Percentiles rank a stretch among this genome's conserved stretches.
phyloP scores from a whole-genome alignment of 2,888 invertebrate species.

The Andrena bucephala region DNA sequence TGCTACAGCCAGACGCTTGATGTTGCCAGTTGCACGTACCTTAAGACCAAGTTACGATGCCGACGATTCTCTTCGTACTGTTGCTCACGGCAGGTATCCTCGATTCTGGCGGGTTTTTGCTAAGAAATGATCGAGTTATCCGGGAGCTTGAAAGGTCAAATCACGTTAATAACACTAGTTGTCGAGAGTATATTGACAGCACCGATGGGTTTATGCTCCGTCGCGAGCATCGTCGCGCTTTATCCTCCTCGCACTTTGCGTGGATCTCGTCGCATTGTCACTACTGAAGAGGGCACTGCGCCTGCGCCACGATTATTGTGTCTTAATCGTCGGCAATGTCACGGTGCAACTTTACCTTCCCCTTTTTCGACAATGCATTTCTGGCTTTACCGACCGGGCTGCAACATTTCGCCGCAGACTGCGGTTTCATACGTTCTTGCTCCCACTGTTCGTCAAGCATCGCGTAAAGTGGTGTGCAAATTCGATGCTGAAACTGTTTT shows the following conservation, averaged over 20 bases:
- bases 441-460: no score
- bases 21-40: conserved; percentile 17
- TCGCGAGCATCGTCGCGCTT: conserved; percentile 32
- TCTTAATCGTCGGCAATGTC: conserved; percentile 1
- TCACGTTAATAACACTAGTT: conserved; percentile 18
- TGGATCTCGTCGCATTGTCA: neutral
- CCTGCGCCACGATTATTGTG: conserved; percentile 10
- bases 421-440: neutral
- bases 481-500: no score
- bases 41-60: conserved; percentile 22
- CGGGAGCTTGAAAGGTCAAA: conserved; percentile 19
- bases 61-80: neutral
- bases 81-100: conserved; percentile 7
- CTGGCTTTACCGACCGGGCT: neutral
- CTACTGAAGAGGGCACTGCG: neutral
- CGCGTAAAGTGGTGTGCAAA: no score
- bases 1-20: neutral
- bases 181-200: conserved; percentile 5
- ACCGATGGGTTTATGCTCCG: conserved; percentile 31
- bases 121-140: conserved; percentile 3
- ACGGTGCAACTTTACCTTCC: neutral
- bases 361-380: neutral
- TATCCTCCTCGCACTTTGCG: conserved; percentile 3
- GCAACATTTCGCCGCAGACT: neutral
- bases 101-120: neutral